These are phyloP conservation scores for Takifugu flavidus DNA, from an alignment of 2,113 vertebrate species.

Conservation along the genomic window DNA sequence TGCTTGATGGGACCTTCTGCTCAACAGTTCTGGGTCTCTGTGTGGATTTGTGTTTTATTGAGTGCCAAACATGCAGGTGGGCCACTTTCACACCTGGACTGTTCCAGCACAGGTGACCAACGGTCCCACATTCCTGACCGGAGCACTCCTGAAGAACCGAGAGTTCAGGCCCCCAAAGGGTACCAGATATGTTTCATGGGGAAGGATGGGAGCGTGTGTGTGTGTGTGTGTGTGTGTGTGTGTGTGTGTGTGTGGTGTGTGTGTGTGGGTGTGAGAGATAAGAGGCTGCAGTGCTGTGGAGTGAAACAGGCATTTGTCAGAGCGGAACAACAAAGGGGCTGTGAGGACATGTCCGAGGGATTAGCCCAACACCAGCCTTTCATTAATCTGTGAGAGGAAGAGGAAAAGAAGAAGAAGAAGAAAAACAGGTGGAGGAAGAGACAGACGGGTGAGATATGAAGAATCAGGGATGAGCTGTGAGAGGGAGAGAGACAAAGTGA, in stretches of 20 bases:
- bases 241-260: conserved; percentile 15
- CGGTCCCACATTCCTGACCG: no score
- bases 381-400: conserved; percentile 59
- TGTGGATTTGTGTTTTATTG: no score
- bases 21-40: no score
- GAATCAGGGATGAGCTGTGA: conserved; percentile 46
- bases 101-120: no score
- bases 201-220: no score
- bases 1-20: no score
- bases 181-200: no score
- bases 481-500: conserved; percentile 47
- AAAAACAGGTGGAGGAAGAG: conserved; percentile 30
- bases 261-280: conserved; percentile 19
- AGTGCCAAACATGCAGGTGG: no score
- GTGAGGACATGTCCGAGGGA: conserved; percentile 61
- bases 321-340: conserved; percentile 71
- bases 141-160: no score
- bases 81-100: no score
- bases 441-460: conserved; percentile 39
- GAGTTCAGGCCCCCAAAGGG: no score
- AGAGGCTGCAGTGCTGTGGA: conserved; percentile 33
- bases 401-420: conserved; percentile 47
- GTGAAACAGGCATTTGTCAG: conserved; percentile 70
- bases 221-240: conserved; percentile 10
- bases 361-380: conserved; percentile 70